Evolutionary conservation across 2,113 vertebrate species (phyloP).

Genomic region (Phylloscopus trochilus): DNA sequence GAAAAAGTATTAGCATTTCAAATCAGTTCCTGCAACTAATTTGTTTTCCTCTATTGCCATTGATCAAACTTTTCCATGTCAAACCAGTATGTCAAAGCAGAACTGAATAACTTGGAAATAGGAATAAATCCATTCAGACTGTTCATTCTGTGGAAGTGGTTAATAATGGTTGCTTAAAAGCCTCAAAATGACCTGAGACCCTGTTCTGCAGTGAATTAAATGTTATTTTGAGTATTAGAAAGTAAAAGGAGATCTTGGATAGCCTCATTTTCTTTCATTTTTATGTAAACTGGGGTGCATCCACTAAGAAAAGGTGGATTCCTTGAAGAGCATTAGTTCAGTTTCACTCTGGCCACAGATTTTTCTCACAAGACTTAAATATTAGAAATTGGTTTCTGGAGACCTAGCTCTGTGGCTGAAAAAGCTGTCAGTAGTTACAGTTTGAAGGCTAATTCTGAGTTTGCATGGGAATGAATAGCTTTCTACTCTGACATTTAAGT

Average conservation of each 20-base stretch:
- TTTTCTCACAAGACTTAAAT: not conserved
- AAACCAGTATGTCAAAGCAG: not conserved
- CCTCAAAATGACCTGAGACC: not conserved
- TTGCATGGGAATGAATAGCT: not conserved
- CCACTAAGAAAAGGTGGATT: not conserved
- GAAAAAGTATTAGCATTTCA: not conserved
- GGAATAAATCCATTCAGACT: not conserved
- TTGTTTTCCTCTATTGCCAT: not conserved
- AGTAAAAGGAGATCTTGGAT: not conserved
- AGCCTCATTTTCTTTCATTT: not conserved
- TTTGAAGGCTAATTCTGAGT: not conserved
- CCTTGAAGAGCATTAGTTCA: not conserved
- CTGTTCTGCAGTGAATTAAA: not conserved
- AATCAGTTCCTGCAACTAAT: not conserved
- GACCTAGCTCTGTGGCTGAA: not conserved
- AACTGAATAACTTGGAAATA: not conserved
- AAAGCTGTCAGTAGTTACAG: not conserved
- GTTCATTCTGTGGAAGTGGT: not conserved
- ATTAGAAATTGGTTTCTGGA: not conserved
- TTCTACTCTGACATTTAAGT: not conserved
- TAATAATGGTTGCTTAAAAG: not conserved
- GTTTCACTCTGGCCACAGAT: rapidly evolving
- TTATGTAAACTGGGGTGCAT: rapidly evolving
- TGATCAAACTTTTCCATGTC: not conserved
- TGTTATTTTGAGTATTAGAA: not conserved